Conservation (phyloP, 2,888 invertebrate genomes). For the Clepsis dumicolana region DNA sequence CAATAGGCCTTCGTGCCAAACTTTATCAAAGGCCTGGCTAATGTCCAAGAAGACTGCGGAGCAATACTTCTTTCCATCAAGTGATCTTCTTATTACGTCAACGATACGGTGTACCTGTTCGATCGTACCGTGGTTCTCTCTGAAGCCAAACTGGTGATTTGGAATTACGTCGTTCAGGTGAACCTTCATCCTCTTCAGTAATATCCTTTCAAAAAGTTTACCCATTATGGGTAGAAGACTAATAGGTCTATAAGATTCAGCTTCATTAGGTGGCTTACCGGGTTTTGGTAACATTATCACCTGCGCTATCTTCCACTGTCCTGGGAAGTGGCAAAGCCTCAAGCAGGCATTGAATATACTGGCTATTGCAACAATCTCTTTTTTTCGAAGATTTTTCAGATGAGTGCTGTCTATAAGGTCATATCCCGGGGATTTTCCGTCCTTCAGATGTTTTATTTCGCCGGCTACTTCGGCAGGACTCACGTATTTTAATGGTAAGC, state of each 20-base stretch:
- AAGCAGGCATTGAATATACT: slow-evolving; percentile 31
- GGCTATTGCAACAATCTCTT: slow-evolving; percentile 6
- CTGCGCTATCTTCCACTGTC: slow-evolving; percentile 38
- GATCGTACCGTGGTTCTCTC: slow-evolving; percentile 35
- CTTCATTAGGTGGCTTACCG: background rate
- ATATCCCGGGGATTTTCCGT: slow-evolving; percentile 31
- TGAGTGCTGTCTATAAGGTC: slow-evolving; percentile 29
- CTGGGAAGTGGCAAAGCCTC: slow-evolving; percentile 9
- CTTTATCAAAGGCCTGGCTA: no score
- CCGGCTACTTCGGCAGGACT: background rate
- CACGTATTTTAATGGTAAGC: slow-evolving; percentile 11
- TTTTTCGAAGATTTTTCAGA: slow-evolving; percentile 29
- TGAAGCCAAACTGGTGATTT: slow-evolving; percentile 45
- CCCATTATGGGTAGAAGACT: background rate
- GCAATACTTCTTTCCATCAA: slow-evolving; percentile 42
- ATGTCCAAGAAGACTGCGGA: slow-evolving; percentile 28
- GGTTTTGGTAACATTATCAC: slow-evolving; percentile 20
- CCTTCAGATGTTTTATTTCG: background rate
- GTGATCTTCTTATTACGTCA: slow-evolving; percentile 28
- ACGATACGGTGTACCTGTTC: slow-evolving; percentile 11
- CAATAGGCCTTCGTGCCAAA: no score
- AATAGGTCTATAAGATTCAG: background rate
- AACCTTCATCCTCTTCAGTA: background rate
- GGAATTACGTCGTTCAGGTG: slow-evolving; percentile 18
- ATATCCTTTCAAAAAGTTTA: slow-evolving; percentile 18